Evolutionary conservation across 2,888 invertebrate species (phyloP).

Genomic region (Tipula vernalis): DNA sequence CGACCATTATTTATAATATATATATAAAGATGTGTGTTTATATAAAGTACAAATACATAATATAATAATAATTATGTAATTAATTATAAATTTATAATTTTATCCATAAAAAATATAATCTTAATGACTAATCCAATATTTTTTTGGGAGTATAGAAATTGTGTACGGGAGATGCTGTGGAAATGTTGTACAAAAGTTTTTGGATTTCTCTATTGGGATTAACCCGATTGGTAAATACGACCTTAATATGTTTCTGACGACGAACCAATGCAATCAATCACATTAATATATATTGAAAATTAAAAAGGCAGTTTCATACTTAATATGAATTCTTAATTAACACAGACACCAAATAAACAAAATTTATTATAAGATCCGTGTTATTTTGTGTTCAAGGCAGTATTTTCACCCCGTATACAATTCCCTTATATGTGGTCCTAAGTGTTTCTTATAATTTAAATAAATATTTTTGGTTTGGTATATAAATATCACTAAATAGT

Average conservation of each 20-base stretch:
- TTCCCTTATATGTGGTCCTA: background rate
- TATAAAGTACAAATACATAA: background rate
- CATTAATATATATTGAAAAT: background rate
- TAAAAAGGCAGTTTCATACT: background rate
- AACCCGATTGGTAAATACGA: background rate
- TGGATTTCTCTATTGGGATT: background rate
- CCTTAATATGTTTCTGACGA: background rate
- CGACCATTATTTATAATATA: background rate
- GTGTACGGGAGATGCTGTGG: background rate
- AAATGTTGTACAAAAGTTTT: background rate
- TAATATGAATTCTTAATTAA: background rate
- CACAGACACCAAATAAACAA: background rate
- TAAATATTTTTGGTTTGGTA: background rate
- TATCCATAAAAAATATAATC: background rate
- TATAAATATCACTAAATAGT: slow-evolving; percentile 4
- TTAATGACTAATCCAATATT: background rate
- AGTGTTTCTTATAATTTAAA: background rate
- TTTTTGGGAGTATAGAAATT: background rate
- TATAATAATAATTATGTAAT: background rate
- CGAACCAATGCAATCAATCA: background rate
- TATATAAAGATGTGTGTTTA: background rate
- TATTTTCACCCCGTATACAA: background rate
- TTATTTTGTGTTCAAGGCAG: background rate
- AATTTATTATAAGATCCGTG: background rate
- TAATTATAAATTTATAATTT: background rate